Evolutionary conservation across 2,797 vertebrate genomes (phyloP).

Genomic region (Phoeniculus purpureus): DNA sequence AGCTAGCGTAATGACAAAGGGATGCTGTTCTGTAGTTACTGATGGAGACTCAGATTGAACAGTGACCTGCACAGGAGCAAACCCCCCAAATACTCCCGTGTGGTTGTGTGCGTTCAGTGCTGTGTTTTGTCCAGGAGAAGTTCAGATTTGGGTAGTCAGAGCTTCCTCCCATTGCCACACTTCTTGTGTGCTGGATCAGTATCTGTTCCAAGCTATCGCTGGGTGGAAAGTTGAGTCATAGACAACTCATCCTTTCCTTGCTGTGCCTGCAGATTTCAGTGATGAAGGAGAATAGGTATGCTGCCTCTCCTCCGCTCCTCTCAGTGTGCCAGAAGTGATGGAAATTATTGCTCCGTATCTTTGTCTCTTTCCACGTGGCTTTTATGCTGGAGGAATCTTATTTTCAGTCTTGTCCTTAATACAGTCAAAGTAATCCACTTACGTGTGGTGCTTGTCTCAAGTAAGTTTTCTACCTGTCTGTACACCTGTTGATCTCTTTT

Average conservation of each 20-base stretch:
- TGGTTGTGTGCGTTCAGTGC: background rate
- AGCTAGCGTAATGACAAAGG: background rate
- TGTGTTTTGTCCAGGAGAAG: background rate
- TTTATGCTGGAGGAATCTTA: background rate
- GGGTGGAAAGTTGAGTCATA: background rate
- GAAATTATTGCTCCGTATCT: background rate
- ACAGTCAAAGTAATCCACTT: background rate
- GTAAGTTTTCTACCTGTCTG: background rate
- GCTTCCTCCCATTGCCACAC: background rate
- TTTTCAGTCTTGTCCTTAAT: background rate
- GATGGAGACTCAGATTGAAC: background rate
- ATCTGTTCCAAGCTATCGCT: background rate
- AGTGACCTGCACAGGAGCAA: rapidly evolving
- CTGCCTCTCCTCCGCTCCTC: background rate
- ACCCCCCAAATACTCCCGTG: background rate
- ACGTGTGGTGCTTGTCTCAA: background rate
- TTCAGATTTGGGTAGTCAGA: background rate
- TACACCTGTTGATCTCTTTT: background rate
- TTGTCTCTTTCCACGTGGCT: background rate
- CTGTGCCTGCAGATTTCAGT: background rate
- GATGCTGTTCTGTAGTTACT: background rate
- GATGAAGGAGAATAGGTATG: background rate
- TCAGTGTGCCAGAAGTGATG: background rate
- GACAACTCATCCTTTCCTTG: background rate
- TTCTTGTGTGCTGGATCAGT: background rate